phyloP scores from a whole-genome alignment of 2,888 invertebrate species.

The Drosophila limbata region DNA sequence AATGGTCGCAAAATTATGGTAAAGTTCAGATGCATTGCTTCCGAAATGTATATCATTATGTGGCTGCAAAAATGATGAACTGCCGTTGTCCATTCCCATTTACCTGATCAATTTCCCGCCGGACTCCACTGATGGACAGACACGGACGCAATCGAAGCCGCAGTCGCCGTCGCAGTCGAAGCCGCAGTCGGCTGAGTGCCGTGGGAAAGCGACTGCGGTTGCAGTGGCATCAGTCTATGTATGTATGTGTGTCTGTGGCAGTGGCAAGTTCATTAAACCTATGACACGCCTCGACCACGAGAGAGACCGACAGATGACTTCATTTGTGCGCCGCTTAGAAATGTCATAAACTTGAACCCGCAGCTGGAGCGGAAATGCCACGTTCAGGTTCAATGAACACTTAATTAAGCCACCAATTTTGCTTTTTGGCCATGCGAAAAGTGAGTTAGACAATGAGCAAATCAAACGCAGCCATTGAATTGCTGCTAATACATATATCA shows the following conservation, averaged over 20 bases:
- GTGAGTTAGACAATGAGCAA: constrained; percentile 31
- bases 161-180: constrained; percentile 13
- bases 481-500: constrained; percentile 19
- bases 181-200: constrained; percentile 42
- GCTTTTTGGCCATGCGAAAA: constrained; percentile 50
- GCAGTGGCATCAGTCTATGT: constrained; percentile 22
- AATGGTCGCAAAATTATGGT: constrained; percentile 72
- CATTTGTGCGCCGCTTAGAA: constrained; percentile 63
- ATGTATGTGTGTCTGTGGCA: constrained; percentile 3
- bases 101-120: constrained; percentile 42
- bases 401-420: constrained; percentile 54
- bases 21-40: constrained; percentile 77
- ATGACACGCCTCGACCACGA: constrained; percentile 57
- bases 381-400: constrained; percentile 64
- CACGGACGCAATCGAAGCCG: neutral
- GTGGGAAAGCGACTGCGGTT: constrained; percentile 68
- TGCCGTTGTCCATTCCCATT: constrained; percentile 61
- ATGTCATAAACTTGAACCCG: constrained; percentile 75
- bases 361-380: constrained; percentile 55
- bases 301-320: constrained; percentile 58
- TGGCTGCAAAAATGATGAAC: constrained; percentile 71
- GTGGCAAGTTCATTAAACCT: constrained; percentile 68
- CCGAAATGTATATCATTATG: constrained; percentile 78
- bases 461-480: constrained; percentile 20
- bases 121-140: constrained; percentile 30